A percentile compares a stretch with the other conserved stretches of the same genome.
Evolutionary conservation across 2,888 invertebrate species (phyloP).

Genomic region (Chorisops tibialis): DNA sequence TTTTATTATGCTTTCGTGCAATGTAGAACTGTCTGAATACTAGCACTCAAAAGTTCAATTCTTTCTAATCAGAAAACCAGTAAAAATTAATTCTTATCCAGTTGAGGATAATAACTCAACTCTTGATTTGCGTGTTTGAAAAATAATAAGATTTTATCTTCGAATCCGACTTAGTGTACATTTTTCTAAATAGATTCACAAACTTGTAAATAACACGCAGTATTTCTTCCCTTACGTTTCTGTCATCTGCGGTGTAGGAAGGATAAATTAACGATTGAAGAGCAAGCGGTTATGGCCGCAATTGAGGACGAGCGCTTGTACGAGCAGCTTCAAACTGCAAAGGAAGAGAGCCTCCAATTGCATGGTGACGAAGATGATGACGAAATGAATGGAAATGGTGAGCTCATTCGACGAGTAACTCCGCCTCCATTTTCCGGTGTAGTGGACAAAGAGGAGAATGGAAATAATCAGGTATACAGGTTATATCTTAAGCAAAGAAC

Average conservation of each 20-base stretch:
- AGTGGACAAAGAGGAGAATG: background rate
- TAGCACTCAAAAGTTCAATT: no score
- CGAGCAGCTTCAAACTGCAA: conserved; percentile 8
- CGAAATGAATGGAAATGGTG: conserved; percentile 3
- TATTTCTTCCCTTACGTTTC: no score
- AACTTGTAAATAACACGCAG: no score
- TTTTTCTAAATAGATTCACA: no score
- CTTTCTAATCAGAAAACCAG: no score
- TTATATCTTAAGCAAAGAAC: background rate
- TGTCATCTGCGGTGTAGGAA: background rate
- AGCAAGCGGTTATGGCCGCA: conserved; percentile 14
- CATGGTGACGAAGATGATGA: background rate
- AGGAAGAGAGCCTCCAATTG: background rate
- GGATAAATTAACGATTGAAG: conserved; percentile 12
- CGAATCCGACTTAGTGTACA: no score
- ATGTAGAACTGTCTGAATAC: no score
- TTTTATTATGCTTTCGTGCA: background rate
- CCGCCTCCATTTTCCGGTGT: background rate
- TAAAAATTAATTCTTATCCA: no score
- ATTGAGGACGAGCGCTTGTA: conserved; percentile 15
- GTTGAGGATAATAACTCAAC: no score
- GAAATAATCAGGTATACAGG: background rate
- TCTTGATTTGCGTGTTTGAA: no score
- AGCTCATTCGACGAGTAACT: background rate
- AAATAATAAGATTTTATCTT: no score